Evolutionary conservation across 2,797 vertebrate genomes (phyloP), one percentile per base, ranked within the genome.

Genomic region (Siniperca scherzeri): DNA sequence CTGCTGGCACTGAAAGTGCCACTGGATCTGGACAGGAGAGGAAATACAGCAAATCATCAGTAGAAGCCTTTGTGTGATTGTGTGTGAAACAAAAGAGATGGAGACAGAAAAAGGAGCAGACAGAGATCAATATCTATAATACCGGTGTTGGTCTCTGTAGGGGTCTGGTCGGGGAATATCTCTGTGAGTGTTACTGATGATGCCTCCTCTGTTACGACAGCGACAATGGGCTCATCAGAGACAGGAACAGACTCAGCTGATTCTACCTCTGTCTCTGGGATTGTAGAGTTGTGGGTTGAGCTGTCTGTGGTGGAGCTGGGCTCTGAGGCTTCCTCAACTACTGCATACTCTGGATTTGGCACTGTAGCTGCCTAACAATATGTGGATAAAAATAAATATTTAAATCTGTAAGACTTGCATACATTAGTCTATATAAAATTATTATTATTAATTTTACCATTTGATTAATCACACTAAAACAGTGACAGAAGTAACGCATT

Each of bases 121-220:
- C 56, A 44, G 57, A 67, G 59, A 84, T 82, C 73, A n/a, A 74
- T 61, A 79, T 81, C 57, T 59, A 2, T 50, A 36, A 74, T 81
- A 94, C 92, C 93, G 86, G 87, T 44, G 69, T 21, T 60, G 56
- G 70, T 71, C 72, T 93, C 91, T 79, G 87, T 19, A 2, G 83
- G 60, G 74, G 77, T 50, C 50, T 83, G 84, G 27, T 79, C 61
- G 7, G 85, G 56, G 70, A 83, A 83, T 50, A 55, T 68, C 69
- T 88, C 87, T 68, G 61, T 5, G 2, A 56, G 70, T 48, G 85
- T 77, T 75, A 80, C 30, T 30, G 89, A 75, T 64, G 91, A 84
- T 13, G 27, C 64, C 59, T 89, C 84, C 52, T 89, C 77, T 83
- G 87, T 66, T 56, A 48, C 17, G 76, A 78, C 82, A 48, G 80